Base-by-base conservation (phyloP, 2,888 invertebrate species). In the Anthophora plumipes region DNA sequence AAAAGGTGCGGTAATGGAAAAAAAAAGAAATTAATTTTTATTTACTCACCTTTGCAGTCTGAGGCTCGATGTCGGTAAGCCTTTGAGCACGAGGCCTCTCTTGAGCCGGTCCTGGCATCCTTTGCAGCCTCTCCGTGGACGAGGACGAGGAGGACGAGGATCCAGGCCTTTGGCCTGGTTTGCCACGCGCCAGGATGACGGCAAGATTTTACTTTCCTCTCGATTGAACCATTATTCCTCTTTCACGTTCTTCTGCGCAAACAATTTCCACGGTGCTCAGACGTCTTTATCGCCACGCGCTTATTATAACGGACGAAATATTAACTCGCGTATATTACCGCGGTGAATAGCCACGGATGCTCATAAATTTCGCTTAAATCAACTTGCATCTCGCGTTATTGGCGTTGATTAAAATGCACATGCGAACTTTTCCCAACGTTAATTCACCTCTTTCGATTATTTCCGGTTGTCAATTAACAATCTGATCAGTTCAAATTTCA, bases 41-140 rank as follows among this genome's bases (percentile, higher is more conserved):
- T 67, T 54, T 39, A 77, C 85, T 89, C 80, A 92, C 93, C 89
- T 93, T 93, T 43, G 90, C 84, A 41, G 90, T 82, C 72, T 92
- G 93, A 39, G 92, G 91, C 89, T 93, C 93, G 88, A 93, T 92
- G 85, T 93, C 92, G 80, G 90, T 93, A 76, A 93, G 92, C 83
- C 92, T 91, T 79, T 92, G 92, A 50, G 92, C 93, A 70, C 93
- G 92, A 80, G 92, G 92, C 86, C 93, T 91, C 67, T 92, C 93
- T 80, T 92, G 89, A 76, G 90, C 90, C 77, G 93, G 91, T 86
- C 93, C 93, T 81, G 93, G 92, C 93, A 93, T 93, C 88, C 90
- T 93, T 88, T 88, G 89, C 70, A 90, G 82, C 85, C 89, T 88
- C 85, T 91, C 90, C 87, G 91, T 86, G 72, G 90, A 90, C 74